Evolutionary conservation across 1,140 invertebrate species (phyloP).

Genomic region (Vanessa atalanta): DNA sequence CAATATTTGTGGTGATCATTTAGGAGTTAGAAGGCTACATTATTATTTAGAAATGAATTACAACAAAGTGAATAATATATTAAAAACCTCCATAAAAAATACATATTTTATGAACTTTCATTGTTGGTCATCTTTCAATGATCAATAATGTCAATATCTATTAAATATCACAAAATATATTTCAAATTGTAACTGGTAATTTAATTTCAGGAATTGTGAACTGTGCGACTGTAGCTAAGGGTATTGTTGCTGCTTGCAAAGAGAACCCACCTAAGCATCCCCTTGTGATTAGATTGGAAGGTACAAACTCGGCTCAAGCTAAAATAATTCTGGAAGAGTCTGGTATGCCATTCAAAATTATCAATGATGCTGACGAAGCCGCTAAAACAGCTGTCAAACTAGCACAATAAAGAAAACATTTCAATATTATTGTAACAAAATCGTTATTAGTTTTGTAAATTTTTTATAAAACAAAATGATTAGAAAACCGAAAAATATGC

Average conservation of each 20-base stretch:
- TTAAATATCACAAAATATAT: too few relatives aligned
- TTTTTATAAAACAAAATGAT: background rate
- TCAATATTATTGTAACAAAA: background rate
- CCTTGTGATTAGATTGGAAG: slow-evolving; percentile 96
- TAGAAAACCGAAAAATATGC: background rate
- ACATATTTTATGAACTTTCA: too few relatives aligned
- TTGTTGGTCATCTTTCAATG: too few relatives aligned
- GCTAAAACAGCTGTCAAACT: slow-evolving; percentile 90
- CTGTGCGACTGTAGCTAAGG: slow-evolving; percentile 97
- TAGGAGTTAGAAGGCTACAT: too few relatives aligned
- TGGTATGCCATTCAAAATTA: slow-evolving; percentile 89
- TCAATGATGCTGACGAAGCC: slow-evolving; percentile 94
- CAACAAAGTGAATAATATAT: too few relatives aligned
- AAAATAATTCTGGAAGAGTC: slow-evolving; percentile 90
- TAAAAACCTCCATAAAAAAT: too few relatives aligned
- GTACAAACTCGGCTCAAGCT: slow-evolving; percentile 85
- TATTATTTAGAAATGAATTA: too few relatives aligned
- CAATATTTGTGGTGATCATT: too few relatives aligned
- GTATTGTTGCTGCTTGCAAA: slow-evolving; percentile 94
- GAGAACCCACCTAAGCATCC: slow-evolving; percentile 92
- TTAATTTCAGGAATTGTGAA: slow-evolving; percentile 91
- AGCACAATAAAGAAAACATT: slow-evolving; percentile 45
- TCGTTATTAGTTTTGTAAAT: slow-evolving; percentile 12
- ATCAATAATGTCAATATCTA: too few relatives aligned
- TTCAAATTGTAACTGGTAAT: slow-evolving; percentile 11